Evolutionary conservation across 2,888 invertebrate genomes (phyloP), one percentile per base, ranked within the genome.

Genomic region (Barypeithes pellucidus): DNA sequence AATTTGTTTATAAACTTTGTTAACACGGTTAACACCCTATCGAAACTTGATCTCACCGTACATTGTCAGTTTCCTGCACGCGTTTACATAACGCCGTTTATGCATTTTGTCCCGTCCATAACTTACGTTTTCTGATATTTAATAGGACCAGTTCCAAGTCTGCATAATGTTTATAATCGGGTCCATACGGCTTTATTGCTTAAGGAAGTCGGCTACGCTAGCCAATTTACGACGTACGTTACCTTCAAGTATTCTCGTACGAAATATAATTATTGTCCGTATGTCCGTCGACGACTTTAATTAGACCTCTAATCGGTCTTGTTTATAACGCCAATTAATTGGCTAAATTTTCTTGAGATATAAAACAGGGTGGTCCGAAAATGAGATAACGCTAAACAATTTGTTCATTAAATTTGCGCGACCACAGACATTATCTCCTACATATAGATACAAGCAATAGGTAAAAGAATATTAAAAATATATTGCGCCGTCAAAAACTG

Each of bases 61-160:
- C n/a, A n/a, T n/a, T n/a, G n/a, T n/a, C n/a, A n/a, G n/a, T n/a
- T n/a, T n/a, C n/a, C n/a, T n/a, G n/a, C n/a, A 43, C 8, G 16
- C 4, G 7, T 43, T n/a, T 36, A 14, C 18, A 3, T 29, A 18
- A 60, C n/a, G 24, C 29, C 14, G 11, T 61, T 0, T 61, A 29
- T 61, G 61, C 24, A n/a, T 45, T 61, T 14, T 24, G 45, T 18
- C 22, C 14, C 12, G 20, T 45, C 61, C 61, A 61, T 43, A 29
- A 24, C 45, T 39, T 36, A 52, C 45, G 41, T 57, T 29, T 29
- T n/a, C n/a, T 54, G 62, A 63, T 73, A 67, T 67, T 41, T 72
- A 62, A 72, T 71, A 66, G 71, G 59, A 60, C 54, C 57, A 36
- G 52, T 66, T 50, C 20, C 54, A n/a, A 20, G 36, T 52, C 45